Evolutionary conservation across 2,797 vertebrate species (phyloP), one percentile per base, ranked within the genome.

Genomic region (Orientallactaga sibirica): DNA sequence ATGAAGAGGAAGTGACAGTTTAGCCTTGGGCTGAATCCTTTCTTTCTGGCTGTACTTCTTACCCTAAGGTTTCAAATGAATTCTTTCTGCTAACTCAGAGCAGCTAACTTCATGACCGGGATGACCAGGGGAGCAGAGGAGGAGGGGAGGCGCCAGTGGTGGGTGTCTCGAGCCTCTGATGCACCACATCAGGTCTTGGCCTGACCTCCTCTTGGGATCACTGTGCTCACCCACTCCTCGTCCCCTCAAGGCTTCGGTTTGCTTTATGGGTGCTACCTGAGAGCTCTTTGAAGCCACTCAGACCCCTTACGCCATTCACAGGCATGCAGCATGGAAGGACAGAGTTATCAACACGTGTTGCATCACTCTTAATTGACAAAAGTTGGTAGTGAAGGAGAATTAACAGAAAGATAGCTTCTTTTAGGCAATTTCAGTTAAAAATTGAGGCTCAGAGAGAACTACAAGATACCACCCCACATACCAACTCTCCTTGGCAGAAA

Each of bases 31-130:
- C 41, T 74, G 12, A 73, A 29, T 22, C 88, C 41, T 77, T 81
- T 33, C 58, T 89, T 87, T 27, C 77, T 92, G 70, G 73, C 22
- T 80, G 10, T 22, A 16, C 84, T 76, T 88, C 75, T 91, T 48
- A 33, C 27, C 52, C 43, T 62, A 62, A 88, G 12, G 52, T 52
- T 29, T 55, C 24, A 66, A 33, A 66, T 66, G 29, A 90, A 61
- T 87, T 87, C 33, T 91, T 62, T 52, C 52, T 22, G 7, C 43
- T 61, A 76, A 76, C 52, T 9, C 64, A 33, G 70, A 48, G 24
- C 19, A 66, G 62, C 22, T 86, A 86, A 73, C 41, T 25, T 55
- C 8, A 22, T 64, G 33, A 15, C 37, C 33, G 14, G 20, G 29
- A 12, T 68, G 15, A 27, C 61, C 66, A 83, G 78, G 92, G 43